phyloP scores from a whole-genome alignment of 92 coral and sea anemone species.

The Palythoa grandis region DNA sequence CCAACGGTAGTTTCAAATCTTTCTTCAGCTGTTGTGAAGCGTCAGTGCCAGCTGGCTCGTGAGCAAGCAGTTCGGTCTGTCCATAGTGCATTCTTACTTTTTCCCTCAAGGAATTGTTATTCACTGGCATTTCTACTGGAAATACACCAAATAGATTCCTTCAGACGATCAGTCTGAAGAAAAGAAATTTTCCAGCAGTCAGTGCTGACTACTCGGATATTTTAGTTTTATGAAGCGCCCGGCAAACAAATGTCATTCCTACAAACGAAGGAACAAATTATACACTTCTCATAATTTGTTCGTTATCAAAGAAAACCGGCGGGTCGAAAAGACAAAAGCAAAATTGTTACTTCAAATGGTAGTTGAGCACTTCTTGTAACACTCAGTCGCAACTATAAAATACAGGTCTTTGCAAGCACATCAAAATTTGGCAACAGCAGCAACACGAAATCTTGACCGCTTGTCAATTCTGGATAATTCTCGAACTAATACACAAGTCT shows the following conservation, averaged over 20 bases:
- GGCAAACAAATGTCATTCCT: neutral
- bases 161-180: conserved; percentile 3
- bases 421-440: neutral
- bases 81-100: conserved; percentile 37
- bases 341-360: neutral
- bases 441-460: neutral
- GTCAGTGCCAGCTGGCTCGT: conserved; percentile 9
- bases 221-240: neutral
- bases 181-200: neutral
- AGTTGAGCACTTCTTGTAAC: conserved; percentile 4
- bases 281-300: conserved; percentile 1
- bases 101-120: conserved; percentile 37
- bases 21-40: conserved; percentile 30
- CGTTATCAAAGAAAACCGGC: neutral
- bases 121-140: conserved; percentile 34
- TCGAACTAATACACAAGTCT: conserved; percentile 7
- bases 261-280: neutral
- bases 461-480: conserved; percentile 4
- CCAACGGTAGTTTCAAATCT: conserved; percentile 49
- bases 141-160: neutral
- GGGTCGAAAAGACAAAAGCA: neutral
- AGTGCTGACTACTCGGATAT: neutral
- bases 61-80: conserved; percentile 16
- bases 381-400: neutral
- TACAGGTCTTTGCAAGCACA: conserved; percentile 16